A percentile compares a stretch with the other conserved stretches of the same genome.
Evolutionary conservation across 2,888 invertebrate species (phyloP).

Genomic region (Aelia acuminata): DNA sequence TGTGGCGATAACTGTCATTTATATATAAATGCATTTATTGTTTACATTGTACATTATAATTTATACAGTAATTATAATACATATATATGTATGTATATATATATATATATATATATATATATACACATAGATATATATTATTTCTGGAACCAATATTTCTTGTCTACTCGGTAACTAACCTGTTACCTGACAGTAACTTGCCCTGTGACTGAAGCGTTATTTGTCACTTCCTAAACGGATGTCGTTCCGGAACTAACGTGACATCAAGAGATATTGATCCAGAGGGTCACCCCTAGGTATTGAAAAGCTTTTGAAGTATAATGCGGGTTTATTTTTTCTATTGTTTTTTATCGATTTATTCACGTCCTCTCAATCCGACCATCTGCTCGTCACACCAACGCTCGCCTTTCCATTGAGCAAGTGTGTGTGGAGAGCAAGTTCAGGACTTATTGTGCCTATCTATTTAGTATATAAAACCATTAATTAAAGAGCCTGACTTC

Average conservation of each 20-base stretch:
- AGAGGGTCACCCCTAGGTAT: conserved; percentile 2
- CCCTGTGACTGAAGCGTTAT: background rate
- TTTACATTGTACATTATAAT: too few species aligned
- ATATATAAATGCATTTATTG: too few species aligned
- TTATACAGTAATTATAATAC: too few species aligned
- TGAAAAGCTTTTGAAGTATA: conserved; percentile 24
- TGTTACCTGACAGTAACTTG: background rate
- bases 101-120: too few species aligned
- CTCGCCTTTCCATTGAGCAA: background rate
- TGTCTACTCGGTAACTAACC: background rate
- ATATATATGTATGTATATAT: too few species aligned
- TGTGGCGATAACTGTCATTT: too few species aligned
- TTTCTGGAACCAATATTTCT: background rate
- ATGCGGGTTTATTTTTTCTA: conserved; percentile 45
- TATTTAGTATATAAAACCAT: background rate
- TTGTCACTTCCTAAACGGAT: conserved; percentile 24
- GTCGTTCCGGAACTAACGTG: background rate
- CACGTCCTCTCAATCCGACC: background rate
- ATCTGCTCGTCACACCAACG: background rate
- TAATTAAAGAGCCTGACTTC: background rate
- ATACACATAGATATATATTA: too few species aligned
- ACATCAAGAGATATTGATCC: conserved; percentile 14
- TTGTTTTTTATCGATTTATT: conserved; percentile 34
- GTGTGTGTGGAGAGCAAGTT: background rate
- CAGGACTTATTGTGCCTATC: background rate